Conservation (phyloP, 2,113 vertebrate species). For the Heloderma charlesbogerti region DNA sequence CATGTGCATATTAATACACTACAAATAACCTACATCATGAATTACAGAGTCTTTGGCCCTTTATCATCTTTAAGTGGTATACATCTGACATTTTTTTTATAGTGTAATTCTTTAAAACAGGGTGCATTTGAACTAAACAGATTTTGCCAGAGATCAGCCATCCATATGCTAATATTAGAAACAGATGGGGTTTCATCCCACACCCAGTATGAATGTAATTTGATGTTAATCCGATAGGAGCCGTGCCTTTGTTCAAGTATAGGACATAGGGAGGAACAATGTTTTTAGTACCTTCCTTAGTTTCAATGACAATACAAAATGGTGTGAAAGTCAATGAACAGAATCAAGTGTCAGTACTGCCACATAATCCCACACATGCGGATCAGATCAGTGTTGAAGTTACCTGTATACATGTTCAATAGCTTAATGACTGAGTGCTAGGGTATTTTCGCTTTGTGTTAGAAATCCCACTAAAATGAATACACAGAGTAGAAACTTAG, state of each 20-base stretch:
- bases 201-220: slow-evolving; percentile 56
- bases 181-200: slow-evolving; percentile 65
- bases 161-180: slow-evolving; percentile 66
- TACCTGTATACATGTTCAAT: slow-evolving; percentile 54
- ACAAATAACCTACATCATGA: background rate
- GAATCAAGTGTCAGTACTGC: slow-evolving; percentile 51
- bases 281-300: slow-evolving; percentile 44
- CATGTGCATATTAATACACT: slow-evolving; percentile 41
- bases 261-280: slow-evolving; percentile 41
- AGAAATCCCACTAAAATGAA: slow-evolving; percentile 50
- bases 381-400: slow-evolving; percentile 54
- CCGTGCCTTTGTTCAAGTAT: slow-evolving; percentile 40
- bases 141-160: slow-evolving; percentile 68
- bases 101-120: slow-evolving; percentile 42
- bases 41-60: background rate
- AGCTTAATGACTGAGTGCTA: background rate
- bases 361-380: background rate
- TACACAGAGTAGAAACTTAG: background rate
- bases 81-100: slow-evolving; percentile 29
- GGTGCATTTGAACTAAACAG: slow-evolving; percentile 63
- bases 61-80: background rate
- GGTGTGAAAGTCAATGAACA: slow-evolving; percentile 62
- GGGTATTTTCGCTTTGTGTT: background rate
- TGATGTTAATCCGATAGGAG: slow-evolving; percentile 56
- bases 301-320: slow-evolving; percentile 63